Evolutionary conservation across 1,140 invertebrate genomes (phyloP), one percentile per base, ranked within the genome.

Genomic region (Diachasma alloeum): DNA sequence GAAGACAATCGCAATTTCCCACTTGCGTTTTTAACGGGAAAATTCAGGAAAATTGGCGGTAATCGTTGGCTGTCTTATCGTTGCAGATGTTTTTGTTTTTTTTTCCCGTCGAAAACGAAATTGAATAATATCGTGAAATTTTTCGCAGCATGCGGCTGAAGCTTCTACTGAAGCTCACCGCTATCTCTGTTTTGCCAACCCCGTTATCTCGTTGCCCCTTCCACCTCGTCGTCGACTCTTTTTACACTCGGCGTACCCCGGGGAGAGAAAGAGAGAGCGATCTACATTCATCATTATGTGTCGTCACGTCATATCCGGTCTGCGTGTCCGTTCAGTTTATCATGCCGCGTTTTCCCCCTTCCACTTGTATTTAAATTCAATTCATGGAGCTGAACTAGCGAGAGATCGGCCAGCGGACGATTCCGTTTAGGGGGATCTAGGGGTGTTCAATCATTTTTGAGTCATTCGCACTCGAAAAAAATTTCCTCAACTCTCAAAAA

Each of bases 121-220:
- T 48, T 53, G 39, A 66, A 75, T 68, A 46, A 31, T 24, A 75
- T 70, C 15, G 36, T 70, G 11, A 53, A 48, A 42, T 66, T 75
- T 31, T 26, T 53, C 46, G 31, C 37, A 36, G 17, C 46, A 22
- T 70, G 42, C 11, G 42, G 26, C 26, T 26, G 22, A 63, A 63
- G 59, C 19, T 31, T 26, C 59, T 63, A 13, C 1, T 63, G 17
- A 63, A 63, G 59, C 59, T 63, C 59, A 63, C 59, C 59, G 81
- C 83, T 89, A 89, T 88, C 87, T 87, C 81, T 89, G 86, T 89
- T 89, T 53, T 89, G 85, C 87, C 84, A 87, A 87, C 85, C 85
- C 86, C 83, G 86, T 87, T 88, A 88, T 88, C 88, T 83, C 80
- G 76, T 78, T 63, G 76, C 81, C 81, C 80, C 84, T 81, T 77